These are phyloP conservation scores for Tachuris rubrigastra DNA, from an alignment of 2,113 vertebrate species.

Conservation along the genomic window DNA sequence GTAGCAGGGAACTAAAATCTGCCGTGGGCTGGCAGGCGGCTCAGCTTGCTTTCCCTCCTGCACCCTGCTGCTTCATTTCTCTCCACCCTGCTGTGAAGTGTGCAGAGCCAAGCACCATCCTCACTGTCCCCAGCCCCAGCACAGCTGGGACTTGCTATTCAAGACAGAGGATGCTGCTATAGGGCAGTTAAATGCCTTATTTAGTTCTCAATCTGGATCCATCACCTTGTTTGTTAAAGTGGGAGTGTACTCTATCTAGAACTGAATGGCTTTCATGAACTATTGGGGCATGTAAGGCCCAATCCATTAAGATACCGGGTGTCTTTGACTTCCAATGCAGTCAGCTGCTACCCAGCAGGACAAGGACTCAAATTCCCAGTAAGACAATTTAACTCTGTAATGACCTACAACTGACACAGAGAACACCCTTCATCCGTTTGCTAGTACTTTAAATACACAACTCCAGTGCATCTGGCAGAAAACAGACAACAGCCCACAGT, in stretches of 20 bases:
- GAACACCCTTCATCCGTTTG: background rate
- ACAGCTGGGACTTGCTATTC: background rate
- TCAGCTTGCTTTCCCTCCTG: background rate
- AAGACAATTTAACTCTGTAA: background rate
- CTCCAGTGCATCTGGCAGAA: background rate
- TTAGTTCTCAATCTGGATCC: background rate
- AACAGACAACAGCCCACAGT: background rate
- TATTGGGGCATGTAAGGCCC: background rate
- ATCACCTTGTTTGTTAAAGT: background rate
- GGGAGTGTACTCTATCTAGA: background rate
- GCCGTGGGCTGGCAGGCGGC: fast-evolving
- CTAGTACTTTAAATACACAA: background rate
- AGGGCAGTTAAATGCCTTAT: background rate
- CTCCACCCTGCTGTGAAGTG: background rate
- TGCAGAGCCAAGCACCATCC: background rate
- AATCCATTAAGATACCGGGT: background rate
- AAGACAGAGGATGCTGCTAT: background rate
- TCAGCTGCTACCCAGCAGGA: background rate
- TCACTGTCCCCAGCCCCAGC: background rate
- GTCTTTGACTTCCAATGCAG: background rate
- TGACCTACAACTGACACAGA: background rate
- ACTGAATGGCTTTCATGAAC: background rate
- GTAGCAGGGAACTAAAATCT: background rate
- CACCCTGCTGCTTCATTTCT: background rate
- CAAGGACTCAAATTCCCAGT: background rate